phyloP scores from a whole-genome alignment of 2,113 vertebrate genomes.

The Hiodon alosoides region DNA sequence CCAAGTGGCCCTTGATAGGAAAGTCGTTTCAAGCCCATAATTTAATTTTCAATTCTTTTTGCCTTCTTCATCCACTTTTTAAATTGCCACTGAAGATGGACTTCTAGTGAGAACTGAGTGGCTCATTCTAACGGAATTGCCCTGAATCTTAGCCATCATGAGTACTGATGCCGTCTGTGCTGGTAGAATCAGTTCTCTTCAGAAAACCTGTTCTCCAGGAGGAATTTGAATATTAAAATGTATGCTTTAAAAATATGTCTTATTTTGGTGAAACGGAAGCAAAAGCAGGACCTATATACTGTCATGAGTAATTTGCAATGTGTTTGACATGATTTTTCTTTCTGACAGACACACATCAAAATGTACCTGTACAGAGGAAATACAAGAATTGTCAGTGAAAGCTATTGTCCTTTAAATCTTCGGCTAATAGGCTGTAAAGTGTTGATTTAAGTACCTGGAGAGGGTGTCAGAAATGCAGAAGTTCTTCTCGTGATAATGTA shows the following conservation, averaged over 20 bases:
- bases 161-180: constrained; percentile 18
- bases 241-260: constrained; percentile 32
- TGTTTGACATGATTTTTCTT: constrained; percentile 23
- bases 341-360: constrained; percentile 8
- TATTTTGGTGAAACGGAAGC: constrained; percentile 35
- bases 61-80: constrained; percentile 10
- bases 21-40: constrained; percentile 18
- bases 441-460: constrained; percentile 50
- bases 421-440: constrained; percentile 52
- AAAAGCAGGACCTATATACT: constrained; percentile 28
- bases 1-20: constrained; percentile 10
- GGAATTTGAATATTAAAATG: constrained; percentile 37
- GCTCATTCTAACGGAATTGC: constrained; percentile 10
- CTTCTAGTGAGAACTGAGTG: background rate
- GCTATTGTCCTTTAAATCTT: constrained; percentile 47
- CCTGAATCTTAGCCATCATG: constrained; percentile 4
- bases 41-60: constrained; percentile 21
- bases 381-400: constrained; percentile 31
- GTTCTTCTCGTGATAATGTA: constrained; percentile 40
- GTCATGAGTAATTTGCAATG: constrained; percentile 26
- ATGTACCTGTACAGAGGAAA: constrained; percentile 26
- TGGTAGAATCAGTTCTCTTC: constrained; percentile 13
- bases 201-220: constrained; percentile 27
- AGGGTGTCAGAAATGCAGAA: constrained; percentile 34
- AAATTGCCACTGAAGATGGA: constrained; percentile 15